Conservation (phyloP, 2,888 invertebrate genomes). For the Dasypogon diadema region DNA sequence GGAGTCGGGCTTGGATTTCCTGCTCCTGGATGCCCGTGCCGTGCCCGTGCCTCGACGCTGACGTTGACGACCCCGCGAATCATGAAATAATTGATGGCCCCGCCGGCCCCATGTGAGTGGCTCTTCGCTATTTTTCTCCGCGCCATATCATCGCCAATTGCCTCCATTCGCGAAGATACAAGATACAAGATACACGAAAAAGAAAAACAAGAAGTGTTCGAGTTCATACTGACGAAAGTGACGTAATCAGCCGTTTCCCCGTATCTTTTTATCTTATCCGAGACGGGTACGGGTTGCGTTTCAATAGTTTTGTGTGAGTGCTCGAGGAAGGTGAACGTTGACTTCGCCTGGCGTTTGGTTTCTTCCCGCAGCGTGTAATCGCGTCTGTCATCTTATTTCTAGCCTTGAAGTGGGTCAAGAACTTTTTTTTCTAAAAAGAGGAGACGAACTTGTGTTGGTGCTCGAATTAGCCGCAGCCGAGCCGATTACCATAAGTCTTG, state of each 20-base stretch:
- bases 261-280: conserved; percentile 22
- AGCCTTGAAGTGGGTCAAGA: conserved; percentile 50
- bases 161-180: background rate
- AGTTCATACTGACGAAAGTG: conserved; percentile 31
- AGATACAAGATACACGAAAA: conserved; percentile 30
- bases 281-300: conserved; percentile 10
- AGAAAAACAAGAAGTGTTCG: background rate
- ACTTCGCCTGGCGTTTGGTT: background rate
- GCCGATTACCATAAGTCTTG: conserved; percentile 33
- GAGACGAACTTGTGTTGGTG: conserved; percentile 10
- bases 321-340: conserved; percentile 34
- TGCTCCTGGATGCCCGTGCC: background rate
- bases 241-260: conserved; percentile 36
- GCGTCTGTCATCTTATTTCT: conserved; percentile 34
- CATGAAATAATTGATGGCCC: conserved; percentile 29
- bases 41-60: background rate
- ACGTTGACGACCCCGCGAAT: background rate
- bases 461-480: conserved; percentile 10
- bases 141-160: conserved; percentile 7
- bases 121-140: conserved; percentile 18
- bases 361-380: conserved; percentile 22
- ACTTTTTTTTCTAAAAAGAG: conserved; percentile 21
- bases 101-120: conserved; percentile 15
- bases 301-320: conserved; percentile 42
- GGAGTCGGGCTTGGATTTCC: too few relatives aligned